Evolutionary conservation across 2,888 invertebrate genomes (phyloP).

Genomic region (Nemotelus nigrinus): DNA sequence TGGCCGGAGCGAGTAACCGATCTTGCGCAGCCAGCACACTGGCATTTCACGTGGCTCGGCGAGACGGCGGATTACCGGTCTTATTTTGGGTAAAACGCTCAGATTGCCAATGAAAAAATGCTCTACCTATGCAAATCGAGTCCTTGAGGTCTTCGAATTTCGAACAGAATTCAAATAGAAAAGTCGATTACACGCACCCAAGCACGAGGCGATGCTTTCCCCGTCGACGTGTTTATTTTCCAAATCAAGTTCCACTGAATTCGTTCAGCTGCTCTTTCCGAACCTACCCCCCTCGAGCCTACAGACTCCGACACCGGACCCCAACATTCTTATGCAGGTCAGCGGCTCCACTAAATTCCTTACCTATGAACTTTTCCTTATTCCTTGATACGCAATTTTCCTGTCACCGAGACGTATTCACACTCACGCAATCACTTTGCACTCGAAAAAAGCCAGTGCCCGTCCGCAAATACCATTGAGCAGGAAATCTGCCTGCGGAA

Average conservation of each 20-base stretch:
- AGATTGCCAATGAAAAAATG: too few relatives aligned
- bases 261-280: neutral
- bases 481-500: slow-evolving; percentile 1
- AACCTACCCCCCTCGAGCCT: neutral
- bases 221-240: slow-evolving; percentile 41
- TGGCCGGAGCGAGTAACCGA: too few relatives aligned
- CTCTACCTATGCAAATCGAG: too few relatives aligned
- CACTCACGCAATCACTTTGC: neutral
- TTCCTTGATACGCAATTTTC: neutral
- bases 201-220: neutral
- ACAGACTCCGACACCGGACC: neutral
- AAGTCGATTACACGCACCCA: slow-evolving; percentile 3
- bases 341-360: slow-evolving; percentile 4
- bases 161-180: slow-evolving; percentile 4
- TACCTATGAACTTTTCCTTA: slow-evolving; percentile 8
- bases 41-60: slow-evolving; percentile 10
- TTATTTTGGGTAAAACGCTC: neutral
- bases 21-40: neutral
- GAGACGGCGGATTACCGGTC: neutral
- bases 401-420: neutral
- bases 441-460: neutral
- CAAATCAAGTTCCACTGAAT: slow-evolving; percentile 1
- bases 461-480: neutral
- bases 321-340: slow-evolving; percentile 18
- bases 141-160: neutral